A percentile compares a stretch with the other conserved stretches of the same genome.
phyloP scores from a whole-genome alignment of 92 coral and sea anemone species.

The Epizoanthus scotinus region DNA sequence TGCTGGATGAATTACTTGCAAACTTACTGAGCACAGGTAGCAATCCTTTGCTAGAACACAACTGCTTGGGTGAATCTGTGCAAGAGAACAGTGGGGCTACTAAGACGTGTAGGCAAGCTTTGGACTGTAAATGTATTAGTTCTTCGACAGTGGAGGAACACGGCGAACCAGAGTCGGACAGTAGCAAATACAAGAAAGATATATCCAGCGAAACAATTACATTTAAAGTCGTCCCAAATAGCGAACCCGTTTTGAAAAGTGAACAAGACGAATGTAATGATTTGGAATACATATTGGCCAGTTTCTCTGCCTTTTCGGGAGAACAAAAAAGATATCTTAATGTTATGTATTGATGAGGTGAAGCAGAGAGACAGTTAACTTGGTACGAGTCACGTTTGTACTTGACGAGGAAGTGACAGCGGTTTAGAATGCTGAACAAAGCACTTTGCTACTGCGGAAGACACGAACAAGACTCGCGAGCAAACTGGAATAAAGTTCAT shows the following conservation, averaged over 20 bases:
- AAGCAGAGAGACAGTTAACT: no score
- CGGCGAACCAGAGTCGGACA: not conserved
- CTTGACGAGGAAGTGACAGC: no score
- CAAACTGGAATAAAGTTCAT: no score
- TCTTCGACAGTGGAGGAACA: not conserved
- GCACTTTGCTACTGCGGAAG: no score
- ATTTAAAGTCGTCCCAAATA: not conserved
- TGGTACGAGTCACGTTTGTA: no score
- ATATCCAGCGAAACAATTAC: not conserved
- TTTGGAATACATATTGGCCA: constrained; percentile 7
- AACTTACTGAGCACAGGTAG: constrained; percentile 8
- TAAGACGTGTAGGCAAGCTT: no score
- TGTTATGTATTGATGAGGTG: constrained; percentile 25
- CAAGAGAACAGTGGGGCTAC: no score
- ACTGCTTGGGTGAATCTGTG: not conserved
- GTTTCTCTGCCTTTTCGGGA: constrained; percentile 31
- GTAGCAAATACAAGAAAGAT: not conserved
- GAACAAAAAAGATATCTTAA: constrained; percentile 26
- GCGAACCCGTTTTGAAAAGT: not conserved
- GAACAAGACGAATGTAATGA: not conserved
- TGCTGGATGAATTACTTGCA: not conserved
- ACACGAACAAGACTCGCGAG: no score
- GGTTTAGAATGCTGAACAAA: no score
- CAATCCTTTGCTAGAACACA: not conserved
- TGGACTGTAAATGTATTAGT: not conserved